phyloP scores from a whole-genome alignment of 2,113 vertebrate species.

The Mellivora capensis region DNA sequence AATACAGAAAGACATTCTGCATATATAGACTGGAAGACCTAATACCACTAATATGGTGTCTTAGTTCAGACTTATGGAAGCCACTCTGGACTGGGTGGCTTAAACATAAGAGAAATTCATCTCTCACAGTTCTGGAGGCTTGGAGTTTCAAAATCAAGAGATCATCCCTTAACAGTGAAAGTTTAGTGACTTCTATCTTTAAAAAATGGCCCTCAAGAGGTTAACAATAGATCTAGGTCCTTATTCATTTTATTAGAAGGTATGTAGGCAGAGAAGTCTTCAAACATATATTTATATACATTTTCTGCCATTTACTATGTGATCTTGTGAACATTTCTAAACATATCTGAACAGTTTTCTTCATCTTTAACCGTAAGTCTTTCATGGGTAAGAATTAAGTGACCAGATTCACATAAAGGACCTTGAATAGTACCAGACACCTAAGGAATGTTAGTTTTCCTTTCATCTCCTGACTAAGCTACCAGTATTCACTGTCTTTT shows the following conservation, averaged over 20 bases:
- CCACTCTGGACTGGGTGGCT: not conserved
- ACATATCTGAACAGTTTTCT: not conserved
- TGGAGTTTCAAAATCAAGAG: not conserved
- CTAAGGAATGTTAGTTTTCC: not conserved
- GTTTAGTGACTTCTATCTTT: not conserved
- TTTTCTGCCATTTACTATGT: not conserved
- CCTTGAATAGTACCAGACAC: not conserved
- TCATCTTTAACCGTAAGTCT: not conserved
- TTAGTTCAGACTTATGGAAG: not conserved
- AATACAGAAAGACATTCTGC: not conserved
- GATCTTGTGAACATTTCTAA: not conserved
- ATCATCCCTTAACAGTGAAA: not conserved
- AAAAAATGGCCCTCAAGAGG: not conserved
- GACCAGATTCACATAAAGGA: not conserved
- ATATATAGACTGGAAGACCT: not conserved
- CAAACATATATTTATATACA: not conserved
- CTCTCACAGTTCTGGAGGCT: not conserved
- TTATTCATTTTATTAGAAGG: not conserved
- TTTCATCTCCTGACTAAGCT: not conserved
- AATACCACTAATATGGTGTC: not conserved
- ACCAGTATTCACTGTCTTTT: not conserved
- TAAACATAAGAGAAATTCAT: not conserved
- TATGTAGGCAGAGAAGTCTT: not conserved
- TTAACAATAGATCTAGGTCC: not conserved
- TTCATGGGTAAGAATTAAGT: not conserved